Evolutionary conservation across 2,888 invertebrate species (phyloP).

Genomic region (Drosophila pseudotakahashii): DNA sequence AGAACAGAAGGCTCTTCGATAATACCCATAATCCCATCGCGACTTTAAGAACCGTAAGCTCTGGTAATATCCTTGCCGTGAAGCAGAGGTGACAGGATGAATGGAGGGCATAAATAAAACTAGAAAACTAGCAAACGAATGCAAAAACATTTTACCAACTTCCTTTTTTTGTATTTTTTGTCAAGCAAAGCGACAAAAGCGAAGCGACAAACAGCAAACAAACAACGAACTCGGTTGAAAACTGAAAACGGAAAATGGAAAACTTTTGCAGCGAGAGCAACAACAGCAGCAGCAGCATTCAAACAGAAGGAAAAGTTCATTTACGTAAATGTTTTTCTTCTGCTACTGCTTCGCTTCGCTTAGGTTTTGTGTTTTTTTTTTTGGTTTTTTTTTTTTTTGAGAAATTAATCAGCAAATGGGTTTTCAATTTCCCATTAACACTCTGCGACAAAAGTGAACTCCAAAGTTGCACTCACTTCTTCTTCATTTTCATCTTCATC

Average conservation of each 20-base stretch:
- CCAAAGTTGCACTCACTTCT: slow-evolving; percentile 3
- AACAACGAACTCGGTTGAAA: slow-evolving; percentile 42
- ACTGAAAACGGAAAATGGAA: slow-evolving; percentile 51
- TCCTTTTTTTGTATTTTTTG: not conserved
- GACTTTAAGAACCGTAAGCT: slow-evolving; percentile 12
- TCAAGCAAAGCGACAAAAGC: slow-evolving; percentile 27
- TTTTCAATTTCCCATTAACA: slow-evolving; percentile 77
- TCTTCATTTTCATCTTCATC: no score
- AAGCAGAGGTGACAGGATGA: slow-evolving; percentile 28
- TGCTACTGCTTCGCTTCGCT: slow-evolving; percentile 38
- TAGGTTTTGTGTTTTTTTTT: not conserved
- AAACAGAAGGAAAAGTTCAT: slow-evolving; percentile 63
- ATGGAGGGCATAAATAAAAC: slow-evolving; percentile 36
- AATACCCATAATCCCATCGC: not conserved
- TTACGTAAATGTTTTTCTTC: slow-evolving; percentile 70
- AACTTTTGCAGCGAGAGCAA: slow-evolving; percentile 45
- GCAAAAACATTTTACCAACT: slow-evolving; percentile 60
- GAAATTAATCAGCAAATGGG: slow-evolving; percentile 79
- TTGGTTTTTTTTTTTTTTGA: slow-evolving; percentile 51
- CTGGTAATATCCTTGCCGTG: slow-evolving; percentile 14
- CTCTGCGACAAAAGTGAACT: slow-evolving; percentile 42
- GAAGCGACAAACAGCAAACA: slow-evolving; percentile 66
- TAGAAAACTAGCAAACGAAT: slow-evolving; percentile 58
- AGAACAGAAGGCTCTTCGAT: not conserved
- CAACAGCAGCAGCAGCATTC: slow-evolving; percentile 18